These are phyloP conservation scores for Drosophila pegasa DNA, from an alignment of 2,888 invertebrate species.

Conservation along the genomic window DNA sequence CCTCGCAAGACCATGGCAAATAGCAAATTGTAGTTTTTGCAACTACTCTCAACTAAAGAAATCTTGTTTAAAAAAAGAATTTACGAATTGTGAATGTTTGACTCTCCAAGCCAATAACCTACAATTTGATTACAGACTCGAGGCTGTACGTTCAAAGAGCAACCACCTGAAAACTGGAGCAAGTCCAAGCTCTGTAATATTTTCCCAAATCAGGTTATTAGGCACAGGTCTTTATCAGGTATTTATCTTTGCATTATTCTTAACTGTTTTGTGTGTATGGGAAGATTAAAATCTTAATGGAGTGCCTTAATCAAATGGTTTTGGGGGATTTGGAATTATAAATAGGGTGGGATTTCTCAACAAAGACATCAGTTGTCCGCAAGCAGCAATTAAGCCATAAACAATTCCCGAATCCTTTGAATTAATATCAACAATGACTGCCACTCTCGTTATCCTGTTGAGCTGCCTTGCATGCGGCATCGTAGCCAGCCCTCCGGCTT, in stretches of 20 bases:
- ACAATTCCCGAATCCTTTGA: background rate
- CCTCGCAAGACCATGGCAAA: too few species aligned
- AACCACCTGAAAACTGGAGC: background rate
- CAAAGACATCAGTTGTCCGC: constrained; percentile 18
- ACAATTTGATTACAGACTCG: background rate
- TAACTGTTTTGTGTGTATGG: background rate
- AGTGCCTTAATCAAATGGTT: background rate
- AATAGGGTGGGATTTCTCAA: background rate
- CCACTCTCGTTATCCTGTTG: constrained; percentile 13
- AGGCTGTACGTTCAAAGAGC: background rate
- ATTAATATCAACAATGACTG: constrained; percentile 17
- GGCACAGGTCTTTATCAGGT: constrained; percentile 11
- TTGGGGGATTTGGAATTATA: constrained; percentile 8
- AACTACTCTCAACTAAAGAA: too few species aligned
- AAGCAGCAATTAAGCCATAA: background rate
- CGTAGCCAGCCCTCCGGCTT: background rate
- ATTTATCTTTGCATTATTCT: background rate
- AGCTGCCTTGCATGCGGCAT: constrained; percentile 17
- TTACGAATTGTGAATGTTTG: too few species aligned
- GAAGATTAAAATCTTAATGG: background rate
- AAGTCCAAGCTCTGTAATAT: background rate
- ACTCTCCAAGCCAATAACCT: too few species aligned
- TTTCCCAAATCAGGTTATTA: background rate
- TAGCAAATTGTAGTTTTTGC: too few species aligned
- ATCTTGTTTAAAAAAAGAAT: too few species aligned